Evolutionary conservation across 1,140 invertebrate genomes (phyloP), one percentile per base, ranked within the genome.

Genomic region (Lutraria rhynchaena): DNA sequence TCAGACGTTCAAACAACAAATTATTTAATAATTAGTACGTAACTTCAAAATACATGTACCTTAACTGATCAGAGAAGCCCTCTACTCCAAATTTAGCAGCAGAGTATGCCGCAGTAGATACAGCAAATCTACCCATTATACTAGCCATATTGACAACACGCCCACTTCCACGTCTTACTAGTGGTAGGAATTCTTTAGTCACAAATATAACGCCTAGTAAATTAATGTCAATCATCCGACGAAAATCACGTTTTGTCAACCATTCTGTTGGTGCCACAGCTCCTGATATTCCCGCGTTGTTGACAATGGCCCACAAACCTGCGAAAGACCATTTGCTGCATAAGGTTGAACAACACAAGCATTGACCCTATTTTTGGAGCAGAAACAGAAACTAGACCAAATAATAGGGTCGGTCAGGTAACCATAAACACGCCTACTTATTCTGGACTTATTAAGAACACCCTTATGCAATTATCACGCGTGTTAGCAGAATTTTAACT

Each of bases 291-390:
- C 87, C 88, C 0, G 88, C 88, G 60, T 87, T 87, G 78, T 89
- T 89, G 13, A 89, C 83, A 13, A 89, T 27, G 9, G 82, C 88
- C 88, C 88, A 89, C 37, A 89, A 51, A 17, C 87, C 87, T 88
- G 51, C 11, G n/a, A 35, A n/a, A n/a, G n/a, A n/a, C n/a, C n/a
- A n/a, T n/a, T 27, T 29, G 3, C 24, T 27, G 17, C 19, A n/a
- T 53, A 9, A 53, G 9, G 19, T 3, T 53, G 24, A 53, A 1
- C 24, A n/a, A 53, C 19, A 9, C 51, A 9, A 53, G 51, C 51
- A 24, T 24, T 1, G 19, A 53, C 24, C 2, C 9, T 1, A 53
- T n/a, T n/a, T 3, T 53, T 53, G 1, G 24, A 53, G 51, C n/a
- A 49, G 11, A 11, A n/a, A n/a, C 24, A 53, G 24, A 53, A 19